Base-by-base conservation (phyloP, 2,797 vertebrate genomes). In the Zalophus californianus region DNA sequence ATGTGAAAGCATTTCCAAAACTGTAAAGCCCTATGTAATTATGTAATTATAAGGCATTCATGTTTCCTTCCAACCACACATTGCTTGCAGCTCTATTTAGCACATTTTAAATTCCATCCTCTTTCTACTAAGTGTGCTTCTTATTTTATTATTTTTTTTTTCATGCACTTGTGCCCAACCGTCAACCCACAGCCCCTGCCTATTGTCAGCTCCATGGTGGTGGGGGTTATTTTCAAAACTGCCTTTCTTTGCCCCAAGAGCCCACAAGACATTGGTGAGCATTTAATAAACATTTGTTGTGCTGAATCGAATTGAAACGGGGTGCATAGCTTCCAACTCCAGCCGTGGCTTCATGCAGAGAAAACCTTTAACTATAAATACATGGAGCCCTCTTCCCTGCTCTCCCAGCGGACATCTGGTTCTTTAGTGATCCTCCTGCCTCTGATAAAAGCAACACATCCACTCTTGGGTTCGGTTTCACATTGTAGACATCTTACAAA, bases 121-220 rank as follows among this genome's bases (percentile, higher is more conserved):
- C 13, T 16, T 25, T 64, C 44, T 5, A 21, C 20, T 16, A 2
- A 4, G 7, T 79, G 66, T 2, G 5, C 1, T 15, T n/a, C 62
- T 44, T n/a, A 7, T 11, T 48, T n/a, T 58, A 1, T n/a, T 73
- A 12, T 58, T 48, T 56, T n/a, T 14, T 14, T 72, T 32, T 0
- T 4, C 44, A 2, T 3, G 20, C 0, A 0, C 3, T 0, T n/a
- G 7, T 44, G 16, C n/a, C 20, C 27, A 41, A 16, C 14, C 0
- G 0, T 9, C 3, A 0, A 18, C 75, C 41, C 14, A 25, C 29
- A 1, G 4, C 25, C 18, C 5, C 44, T 7, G 27, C 9, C n/a
- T 3, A 1, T 7, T 0, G 7, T 21, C 23, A 20, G 20, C n/a
- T 27, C 77, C 44, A 0, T 0, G 5, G 38, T 18, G 27, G 27